Evolutionary conservation across 2,113 vertebrate species (phyloP), one percentile per base, ranked within the genome.

Genomic region (Nicator chloris): DNA sequence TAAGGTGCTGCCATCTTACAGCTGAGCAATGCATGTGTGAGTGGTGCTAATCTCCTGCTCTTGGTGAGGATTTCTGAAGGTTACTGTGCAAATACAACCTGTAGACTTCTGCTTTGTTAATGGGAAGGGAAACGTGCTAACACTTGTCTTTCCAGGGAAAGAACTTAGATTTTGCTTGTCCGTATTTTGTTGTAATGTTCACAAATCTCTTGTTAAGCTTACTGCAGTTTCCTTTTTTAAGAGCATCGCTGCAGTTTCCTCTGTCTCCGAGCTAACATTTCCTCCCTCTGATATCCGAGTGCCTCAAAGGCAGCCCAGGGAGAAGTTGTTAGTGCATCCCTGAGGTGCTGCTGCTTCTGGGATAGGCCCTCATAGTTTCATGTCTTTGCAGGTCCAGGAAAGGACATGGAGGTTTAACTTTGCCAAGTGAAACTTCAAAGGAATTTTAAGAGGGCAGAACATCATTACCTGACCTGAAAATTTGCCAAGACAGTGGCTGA

Each of bases 31-130:
- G 59, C 1, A 2, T 82, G 73, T n/a, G 35, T 9, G 42, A 85
- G 40, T 49, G 35, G 12, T 79, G 89, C 83, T 97, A 47, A 65
- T 79, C 70, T 93, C 61, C 54, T 77, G 44, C 28, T 89, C 65
- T 88, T 96, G 35, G 78, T 57, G 78, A 97, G 88, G 65, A 54
- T 94, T 96, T 83, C 88, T 93, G 82, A 92, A 90, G 63, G 92
- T 95, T 92, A 71, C 77, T 82, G 60, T 89, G 90, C 93, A 77
- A 83, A 86, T 40, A 80, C 28, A 66, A 51, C 76, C 73, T 82
- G 68, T 75, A 63, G 68, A 51, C 56, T 93, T 92, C 44, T 72
- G 13, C 75, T 94, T 88, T 57, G 18, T 75, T 90, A 86, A 56
- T 50, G 82, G 77, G 54, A 88, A 61, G 40, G 70, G 65, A 94